A percentile compares a stretch with the other conserved stretches of the same genome.
Conservation (phyloP, 1,140 invertebrate genomes). For the Dendrolimus punctatus region DNA sequence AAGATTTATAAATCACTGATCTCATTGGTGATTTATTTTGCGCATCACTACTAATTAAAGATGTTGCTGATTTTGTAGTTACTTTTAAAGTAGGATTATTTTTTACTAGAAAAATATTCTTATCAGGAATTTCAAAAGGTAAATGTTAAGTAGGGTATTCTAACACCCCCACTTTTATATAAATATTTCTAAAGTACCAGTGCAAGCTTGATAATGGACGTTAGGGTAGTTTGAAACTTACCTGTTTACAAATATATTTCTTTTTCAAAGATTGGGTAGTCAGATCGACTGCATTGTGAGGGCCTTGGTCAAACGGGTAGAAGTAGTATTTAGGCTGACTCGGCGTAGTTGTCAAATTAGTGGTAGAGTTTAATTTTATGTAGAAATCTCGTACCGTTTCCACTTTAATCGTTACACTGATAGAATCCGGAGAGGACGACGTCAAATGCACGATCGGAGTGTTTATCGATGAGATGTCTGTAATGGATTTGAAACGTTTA, state of each 20-base stretch:
- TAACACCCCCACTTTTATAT: too few species aligned
- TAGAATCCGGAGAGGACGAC: constrained; percentile 68
- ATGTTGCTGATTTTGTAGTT: too few species aligned
- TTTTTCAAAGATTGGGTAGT: constrained; percentile 27
- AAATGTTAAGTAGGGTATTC: too few species aligned
- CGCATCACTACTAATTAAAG: too few species aligned
- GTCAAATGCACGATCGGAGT: constrained; percentile 75
- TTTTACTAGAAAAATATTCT: too few species aligned
- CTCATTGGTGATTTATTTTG: too few species aligned
- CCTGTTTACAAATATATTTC: constrained; percentile 34
- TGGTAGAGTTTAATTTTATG: constrained; percentile 58
- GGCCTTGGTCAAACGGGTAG: constrained; percentile 52
- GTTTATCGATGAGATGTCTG: constrained; percentile 42
- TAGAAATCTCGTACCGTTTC: constrained; percentile 73
- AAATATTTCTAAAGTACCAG: too few species aligned
- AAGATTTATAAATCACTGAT: too few species aligned
- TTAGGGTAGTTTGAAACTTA: too few species aligned
- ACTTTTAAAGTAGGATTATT: too few species aligned
- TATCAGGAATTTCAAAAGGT: too few species aligned
- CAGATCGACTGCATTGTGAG: constrained; percentile 33
- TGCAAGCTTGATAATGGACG: too few species aligned
- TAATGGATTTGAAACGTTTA: constrained; percentile 6
- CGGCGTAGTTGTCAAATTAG: constrained; percentile 57
- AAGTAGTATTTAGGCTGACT: constrained; percentile 68
- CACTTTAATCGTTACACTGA: constrained; percentile 71